Evolutionary conservation across 92 coral and sea anemone genomes (phyloP).

Genomic region (Virgularia gustaviana): DNA sequence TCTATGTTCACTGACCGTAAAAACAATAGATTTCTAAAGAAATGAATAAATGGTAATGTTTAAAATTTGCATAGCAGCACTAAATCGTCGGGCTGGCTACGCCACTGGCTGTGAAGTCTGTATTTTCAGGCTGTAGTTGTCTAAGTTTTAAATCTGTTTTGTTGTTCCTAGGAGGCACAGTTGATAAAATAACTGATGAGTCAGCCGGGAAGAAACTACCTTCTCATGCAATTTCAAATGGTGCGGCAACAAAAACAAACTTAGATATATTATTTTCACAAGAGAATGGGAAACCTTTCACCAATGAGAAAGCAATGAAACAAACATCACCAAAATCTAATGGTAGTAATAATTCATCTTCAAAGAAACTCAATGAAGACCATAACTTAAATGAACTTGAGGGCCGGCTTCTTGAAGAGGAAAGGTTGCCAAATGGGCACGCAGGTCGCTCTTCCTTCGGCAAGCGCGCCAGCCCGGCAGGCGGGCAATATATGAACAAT

Average conservation of each 20-base stretch:
- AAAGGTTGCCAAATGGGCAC: constrained; percentile 21
- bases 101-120: neutral
- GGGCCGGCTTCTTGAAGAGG: neutral
- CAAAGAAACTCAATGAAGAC: constrained; percentile 85
- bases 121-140: neutral
- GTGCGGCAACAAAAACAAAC: constrained; percentile 78
- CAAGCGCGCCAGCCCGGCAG: constrained; percentile 55
- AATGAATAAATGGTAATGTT: too few relatives aligned
- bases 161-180: constrained; percentile 54
- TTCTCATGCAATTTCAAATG: constrained; percentile 72
- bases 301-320: constrained; percentile 31
- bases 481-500: constrained; percentile 54
- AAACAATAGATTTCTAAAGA: too few relatives aligned
- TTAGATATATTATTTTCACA: constrained; percentile 84
- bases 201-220: neutral
- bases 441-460: constrained; percentile 41
- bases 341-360: constrained; percentile 43
- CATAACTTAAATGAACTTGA: constrained; percentile 99
- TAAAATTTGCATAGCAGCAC: too few relatives aligned
- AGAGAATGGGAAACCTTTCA: constrained; percentile 73
- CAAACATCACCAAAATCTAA: neutral
- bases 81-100: too few relatives aligned
- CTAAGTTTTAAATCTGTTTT: neutral
- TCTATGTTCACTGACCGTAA: too few relatives aligned
- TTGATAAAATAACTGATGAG: constrained; percentile 63